Evolutionary conservation across 1,140 invertebrate genomes (phyloP).

Genomic region (Adelges cooleyi): DNA sequence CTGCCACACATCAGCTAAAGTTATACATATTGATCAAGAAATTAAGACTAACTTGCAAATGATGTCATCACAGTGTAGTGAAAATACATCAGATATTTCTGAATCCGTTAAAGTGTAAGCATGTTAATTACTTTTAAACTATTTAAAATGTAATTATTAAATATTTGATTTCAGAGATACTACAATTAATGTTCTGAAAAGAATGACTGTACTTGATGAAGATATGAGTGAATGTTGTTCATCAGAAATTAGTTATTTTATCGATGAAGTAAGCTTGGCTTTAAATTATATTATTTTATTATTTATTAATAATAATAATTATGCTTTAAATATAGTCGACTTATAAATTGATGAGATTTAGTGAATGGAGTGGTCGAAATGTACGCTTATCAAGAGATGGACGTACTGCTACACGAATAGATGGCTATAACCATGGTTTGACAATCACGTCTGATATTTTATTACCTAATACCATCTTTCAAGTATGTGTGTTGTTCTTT

Average conservation of each 20-base stretch:
- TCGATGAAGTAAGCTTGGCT: constrained; percentile 6
- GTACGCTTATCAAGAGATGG: constrained; percentile 34
- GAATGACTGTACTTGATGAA: constrained; percentile 24
- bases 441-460: constrained; percentile 51
- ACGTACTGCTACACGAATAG: constrained; percentile 49
- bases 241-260: constrained; percentile 24
- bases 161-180: constrained; percentile 7
- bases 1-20: constrained; percentile 17
- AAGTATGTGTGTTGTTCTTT: constrained; percentile 34
- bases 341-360: constrained; percentile 22
- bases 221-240: constrained; percentile 27
- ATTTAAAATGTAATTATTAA: not conserved
- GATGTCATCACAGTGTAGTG: constrained; percentile 18
- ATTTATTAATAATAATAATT: not conserved
- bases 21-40: constrained; percentile 8
- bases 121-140: not conserved
- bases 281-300: not conserved
- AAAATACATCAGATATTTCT: constrained; percentile 15
- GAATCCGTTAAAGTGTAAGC: constrained; percentile 23
- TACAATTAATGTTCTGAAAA: constrained; percentile 22
- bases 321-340: constrained; percentile 2
- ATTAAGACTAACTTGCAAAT: constrained; percentile 8
- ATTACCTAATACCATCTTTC: constrained; percentile 48
- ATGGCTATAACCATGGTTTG: constrained; percentile 66
- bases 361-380: constrained; percentile 29